Evolutionary conservation across 2,113 vertebrate genomes (phyloP).

Genomic region (Sprattus sprattus): DNA sequence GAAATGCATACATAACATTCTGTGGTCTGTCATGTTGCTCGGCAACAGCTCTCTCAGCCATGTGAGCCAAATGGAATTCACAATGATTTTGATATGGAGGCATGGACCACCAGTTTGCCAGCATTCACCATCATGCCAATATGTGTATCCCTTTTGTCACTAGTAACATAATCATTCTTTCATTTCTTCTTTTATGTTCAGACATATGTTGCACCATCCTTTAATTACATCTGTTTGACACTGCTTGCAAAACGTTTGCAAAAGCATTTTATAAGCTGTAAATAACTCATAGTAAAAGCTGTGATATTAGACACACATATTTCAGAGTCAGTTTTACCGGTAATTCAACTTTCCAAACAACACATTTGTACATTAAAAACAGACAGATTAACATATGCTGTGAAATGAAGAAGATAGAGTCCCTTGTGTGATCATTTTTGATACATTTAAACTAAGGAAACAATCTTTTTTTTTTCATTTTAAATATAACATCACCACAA

Average conservation of each 20-base stretch:
- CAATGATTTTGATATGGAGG: background rate
- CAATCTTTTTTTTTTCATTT: too few species aligned
- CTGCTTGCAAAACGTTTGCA: background rate
- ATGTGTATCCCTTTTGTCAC: background rate
- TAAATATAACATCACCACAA: background rate
- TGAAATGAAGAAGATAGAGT: too few species aligned
- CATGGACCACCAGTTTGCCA: background rate
- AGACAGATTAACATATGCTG: too few species aligned
- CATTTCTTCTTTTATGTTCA: background rate
- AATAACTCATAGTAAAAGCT: too few species aligned
- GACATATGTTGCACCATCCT: background rate
- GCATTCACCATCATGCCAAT: background rate
- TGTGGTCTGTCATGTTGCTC: slow-evolving; percentile 9
- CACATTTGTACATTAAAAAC: too few species aligned
- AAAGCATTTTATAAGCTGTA: background rate
- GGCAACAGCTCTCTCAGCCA: slow-evolving; percentile 18
- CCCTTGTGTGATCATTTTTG: too few species aligned
- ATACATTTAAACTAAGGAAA: too few species aligned
- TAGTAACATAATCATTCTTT: background rate
- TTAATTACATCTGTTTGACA: background rate
- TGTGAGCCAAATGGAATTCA: background rate
- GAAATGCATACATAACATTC: background rate
- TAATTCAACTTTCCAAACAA: background rate
- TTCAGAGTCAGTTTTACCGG: background rate
- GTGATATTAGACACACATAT: background rate